These are phyloP conservation scores for Cyprinodon tularosa DNA, from an alignment of 2,113 vertebrate species.

Conservation along the genomic window DNA sequence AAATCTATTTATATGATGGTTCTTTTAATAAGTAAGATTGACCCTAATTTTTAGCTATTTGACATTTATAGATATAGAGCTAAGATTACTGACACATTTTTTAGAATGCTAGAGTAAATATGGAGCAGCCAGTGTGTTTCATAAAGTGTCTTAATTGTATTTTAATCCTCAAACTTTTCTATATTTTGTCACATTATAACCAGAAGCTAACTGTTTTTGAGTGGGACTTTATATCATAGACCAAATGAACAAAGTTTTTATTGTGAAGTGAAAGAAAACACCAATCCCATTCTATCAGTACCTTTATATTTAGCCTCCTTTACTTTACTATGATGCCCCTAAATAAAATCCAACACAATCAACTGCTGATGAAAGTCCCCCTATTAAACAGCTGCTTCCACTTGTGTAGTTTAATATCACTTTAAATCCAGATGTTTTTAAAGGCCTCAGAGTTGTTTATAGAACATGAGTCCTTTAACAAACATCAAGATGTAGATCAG, in stretches of 20 bases:
- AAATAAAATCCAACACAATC: too few relatives aligned
- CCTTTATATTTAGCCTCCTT: too few relatives aligned
- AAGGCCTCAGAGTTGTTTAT: not conserved
- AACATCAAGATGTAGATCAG: not conserved
- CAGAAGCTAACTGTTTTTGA: not conserved
- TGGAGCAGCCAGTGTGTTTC: not conserved
- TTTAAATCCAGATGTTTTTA: not conserved
- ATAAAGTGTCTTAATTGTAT: not conserved
- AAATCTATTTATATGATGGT: too few relatives aligned
- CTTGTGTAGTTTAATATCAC: not conserved
- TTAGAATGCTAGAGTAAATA: not conserved
- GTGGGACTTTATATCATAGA: not conserved
- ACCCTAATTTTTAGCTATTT: not conserved
- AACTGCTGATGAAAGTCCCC: too few relatives aligned
- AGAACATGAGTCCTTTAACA: not conserved
- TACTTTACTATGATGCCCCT: too few relatives aligned
- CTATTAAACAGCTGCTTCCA: too few relatives aligned
- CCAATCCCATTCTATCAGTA: not conserved
- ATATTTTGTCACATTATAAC: not conserved
- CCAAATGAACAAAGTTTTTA: not conserved
- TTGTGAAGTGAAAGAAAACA: not conserved
- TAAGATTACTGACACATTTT: not conserved
- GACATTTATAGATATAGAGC: not conserved
- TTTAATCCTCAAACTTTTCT: not conserved
- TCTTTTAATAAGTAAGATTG: not conserved